phyloP scores from a whole-genome alignment of 2,888 invertebrate genomes.

The Neoscelio sp. region DNA sequence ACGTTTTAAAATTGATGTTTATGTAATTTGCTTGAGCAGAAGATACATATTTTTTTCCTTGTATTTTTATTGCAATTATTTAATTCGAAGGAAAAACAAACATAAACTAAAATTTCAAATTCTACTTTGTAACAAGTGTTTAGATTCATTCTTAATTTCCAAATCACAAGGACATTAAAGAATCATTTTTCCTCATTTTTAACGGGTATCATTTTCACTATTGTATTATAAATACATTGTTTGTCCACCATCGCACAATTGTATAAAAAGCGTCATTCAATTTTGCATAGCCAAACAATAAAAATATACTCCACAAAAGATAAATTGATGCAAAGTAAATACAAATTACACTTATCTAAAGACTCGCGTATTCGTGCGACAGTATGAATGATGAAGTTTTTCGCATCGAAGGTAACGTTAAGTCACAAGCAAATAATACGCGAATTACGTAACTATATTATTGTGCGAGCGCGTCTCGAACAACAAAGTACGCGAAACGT shows the following conservation, averaged over 20 bases:
- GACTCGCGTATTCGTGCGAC: constrained; percentile 29
- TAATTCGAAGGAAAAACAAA: no score
- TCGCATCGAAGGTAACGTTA: constrained; percentile 62
- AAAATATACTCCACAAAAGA: constrained; percentile 27
- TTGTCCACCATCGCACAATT: no score
- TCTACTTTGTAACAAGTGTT: no score
- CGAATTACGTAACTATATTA: constrained; percentile 52
- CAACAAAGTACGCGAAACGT: constrained; percentile 21
- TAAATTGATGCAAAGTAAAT: constrained; percentile 42
- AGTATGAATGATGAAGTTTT: constrained; percentile 62
- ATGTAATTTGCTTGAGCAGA: no score
- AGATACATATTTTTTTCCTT: no score
- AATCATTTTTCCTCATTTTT: background rate
- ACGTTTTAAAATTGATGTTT: no score
- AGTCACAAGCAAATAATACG: constrained; percentile 62
- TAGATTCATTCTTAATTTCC: no score
- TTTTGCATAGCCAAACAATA: constrained; percentile 22
- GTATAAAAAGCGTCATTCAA: constrained; percentile 21
- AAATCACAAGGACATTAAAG: no score
- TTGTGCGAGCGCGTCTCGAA: constrained; percentile 49
- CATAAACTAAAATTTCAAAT: no score
- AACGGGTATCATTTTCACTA: no score
- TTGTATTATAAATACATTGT: no score
- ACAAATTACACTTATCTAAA: constrained; percentile 56
- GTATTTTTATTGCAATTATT: no score